Evolutionary conservation across 2,888 invertebrate species (phyloP), one percentile per base, ranked within the genome.

Genomic region (Athalia circularis): DNA sequence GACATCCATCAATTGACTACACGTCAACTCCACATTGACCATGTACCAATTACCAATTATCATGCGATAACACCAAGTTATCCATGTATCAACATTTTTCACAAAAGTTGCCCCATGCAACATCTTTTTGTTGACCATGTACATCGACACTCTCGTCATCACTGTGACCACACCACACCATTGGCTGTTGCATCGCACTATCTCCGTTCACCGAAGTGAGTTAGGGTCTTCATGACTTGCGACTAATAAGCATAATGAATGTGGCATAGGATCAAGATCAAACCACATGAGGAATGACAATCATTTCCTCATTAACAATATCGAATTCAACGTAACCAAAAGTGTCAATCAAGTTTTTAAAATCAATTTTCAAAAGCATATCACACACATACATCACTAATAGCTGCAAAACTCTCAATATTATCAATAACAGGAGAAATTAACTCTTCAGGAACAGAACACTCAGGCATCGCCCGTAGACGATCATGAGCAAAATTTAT

Each of bases 381-480:
- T 61, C n/a, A 61, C 3, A 29, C 61, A 61, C n/a, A 61, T 29
- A 29, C 61, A 61, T 7, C 13, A 15, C 6, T n/a, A 5, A 7
- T 29, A n/a, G 29, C 61, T 61, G 0, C 29, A n/a, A n/a, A 15
- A 61, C 3, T 1, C 9, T 8, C 6, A n/a, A 61, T 15, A 61
- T 15, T 2, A 6, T 61, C 61, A 15, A 29, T 15, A 61, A 2
- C 15, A 0, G 3, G 5, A 11, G 15, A n/a, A 59, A 13, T 15
- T 3, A 67, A 13, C 13, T 67, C 67, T 0, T n/a, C 5, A 13
- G 48, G 67, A 50, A 67, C 67, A 13, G 13, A 13, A 13, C 50
- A 48, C 7, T 70, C 61, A 43, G 79, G 70, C 43, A 78, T n/a
- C 8, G 43, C n/a, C 43, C 75, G 62, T 2, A 79, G n/a, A 48